Base-by-base conservation (phyloP, 2,888 invertebrate species). In the Odiellus spinosus region DNA sequence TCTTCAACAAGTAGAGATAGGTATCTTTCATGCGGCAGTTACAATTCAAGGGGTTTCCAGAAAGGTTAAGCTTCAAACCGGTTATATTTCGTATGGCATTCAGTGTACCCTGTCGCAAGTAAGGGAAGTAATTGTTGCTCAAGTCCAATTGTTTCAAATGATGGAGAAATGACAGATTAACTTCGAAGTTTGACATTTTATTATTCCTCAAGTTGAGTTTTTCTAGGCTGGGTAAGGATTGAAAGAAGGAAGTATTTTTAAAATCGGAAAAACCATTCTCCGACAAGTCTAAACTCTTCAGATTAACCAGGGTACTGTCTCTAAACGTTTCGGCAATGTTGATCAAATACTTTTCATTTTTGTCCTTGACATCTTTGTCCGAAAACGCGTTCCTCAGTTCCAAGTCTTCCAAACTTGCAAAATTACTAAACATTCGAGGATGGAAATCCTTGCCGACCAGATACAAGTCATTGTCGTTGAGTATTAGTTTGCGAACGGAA, bases 371-470 rank as follows among this genome's bases (percentile, higher is more conserved):
- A 2, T 58, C 53, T 18, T 50, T 50, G 35, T 60, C 59, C 12
- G 75, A 75, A 60, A 82, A 82, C 1, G 82, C 80, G 59, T 79
- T 74, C 1, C 80, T 80, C 53, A 82, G 64, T 62, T 81, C 80
- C 2, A 82, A 64, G 54, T 78, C 77, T 54, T 73, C 65, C n/a
- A 82, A 64, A 52, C 77, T 78, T 2, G 55, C 49, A 48, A 66
- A 63, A 77, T 74, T 56, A 76, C 65, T 60, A 45, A 67, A 66
- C 35, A 66, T 53, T 46, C 62, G 54, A 8, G 61, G 60, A 46
- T 64, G 62, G 44, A 58, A 73, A 50, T 70, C 67, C 40, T 72
- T 69, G 21, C 66, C 67, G 20, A 49, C 42, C 11, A 45, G 36
- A 59, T 61, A 35, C 70, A 65, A 0, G 74, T 73, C 52, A 60